Base-by-base conservation (phyloP, 2,113 vertebrate genomes). In the Apteryx mantelli region DNA sequence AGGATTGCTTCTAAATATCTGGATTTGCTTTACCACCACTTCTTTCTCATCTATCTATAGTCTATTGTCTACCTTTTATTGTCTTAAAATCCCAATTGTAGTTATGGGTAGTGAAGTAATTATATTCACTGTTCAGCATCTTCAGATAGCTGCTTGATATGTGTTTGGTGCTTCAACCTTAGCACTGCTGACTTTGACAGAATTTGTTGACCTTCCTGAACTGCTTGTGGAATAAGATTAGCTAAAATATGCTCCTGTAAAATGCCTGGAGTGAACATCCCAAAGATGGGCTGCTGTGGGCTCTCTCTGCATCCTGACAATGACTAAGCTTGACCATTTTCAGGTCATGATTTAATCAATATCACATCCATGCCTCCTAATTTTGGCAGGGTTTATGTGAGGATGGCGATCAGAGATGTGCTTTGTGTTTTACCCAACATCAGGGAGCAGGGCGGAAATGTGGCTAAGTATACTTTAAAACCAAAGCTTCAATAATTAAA, bases 261-360 rank as follows among this genome's bases (percentile, higher is more conserved):
- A 68, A 26, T 0, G 5, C 38, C 68, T 74, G 82, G 56, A 79
- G 81, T 63, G 82, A 91, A 82, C 75, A 61, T 11, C 3, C 60
- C 0, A 0, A 64, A 75, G 42, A 69, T 70, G 46, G 66, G 42
- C 44, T 5, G n/a, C 90, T 78, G 68, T 61, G 83, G 48, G 70
- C 86, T 82, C 44, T 66, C 73, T 82, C 69, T 3, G 1, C 38
- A 58, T 0, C 48, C 74, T 93, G 86, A 87, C 70, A 89, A 50
- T 82, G 81, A 74, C 66, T 40, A 66, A 83, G 81, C 79, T 68
- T 75, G 89, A n/a, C 91, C 75, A 21, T 89, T 95, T 94, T 95
- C 84, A 75, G 19, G 60, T 95, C 93, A 76, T 89, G 84, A 74
- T 94, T 95, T 95, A 85, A 92, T 92, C 89, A 91, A 79, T 95